Conservation (phyloP, 1,140 invertebrate species). For the Fopius arisanus region DNA sequence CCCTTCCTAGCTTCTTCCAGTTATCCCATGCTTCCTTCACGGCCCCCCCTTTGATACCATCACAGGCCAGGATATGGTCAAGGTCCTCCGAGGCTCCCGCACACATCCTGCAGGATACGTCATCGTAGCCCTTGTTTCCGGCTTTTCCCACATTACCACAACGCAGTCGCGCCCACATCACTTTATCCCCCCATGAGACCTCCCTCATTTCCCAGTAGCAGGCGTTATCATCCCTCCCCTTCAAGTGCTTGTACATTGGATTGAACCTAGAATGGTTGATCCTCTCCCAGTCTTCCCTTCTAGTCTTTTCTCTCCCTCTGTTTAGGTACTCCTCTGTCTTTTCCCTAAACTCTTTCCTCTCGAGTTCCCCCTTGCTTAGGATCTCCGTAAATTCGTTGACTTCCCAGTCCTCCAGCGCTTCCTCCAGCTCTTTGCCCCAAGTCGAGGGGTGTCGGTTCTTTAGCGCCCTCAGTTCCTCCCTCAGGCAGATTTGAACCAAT, state of each 20-base stretch:
- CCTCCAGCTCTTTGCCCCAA: neutral
- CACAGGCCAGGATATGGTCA: no score
- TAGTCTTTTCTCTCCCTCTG: neutral
- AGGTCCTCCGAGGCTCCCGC: no score
- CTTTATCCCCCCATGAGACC: no score
- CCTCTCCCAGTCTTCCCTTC: neutral
- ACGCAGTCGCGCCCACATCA: no score
- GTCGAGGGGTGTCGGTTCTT: slow-evolving; percentile 10
- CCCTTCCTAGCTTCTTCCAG: no score
- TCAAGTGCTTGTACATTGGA: neutral
- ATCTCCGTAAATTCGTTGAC: neutral
- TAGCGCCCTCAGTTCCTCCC: slow-evolving; percentile 2
- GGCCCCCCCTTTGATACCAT: no score
- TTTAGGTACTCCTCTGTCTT: neutral
- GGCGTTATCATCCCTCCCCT: neutral
- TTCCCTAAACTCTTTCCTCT: neutral
- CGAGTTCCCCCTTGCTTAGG: neutral
- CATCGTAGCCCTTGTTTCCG: no score
- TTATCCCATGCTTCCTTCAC: no score
- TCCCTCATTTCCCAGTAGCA: neutral
- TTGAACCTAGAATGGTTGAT: neutral
- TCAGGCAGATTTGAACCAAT: slow-evolving; percentile 4
- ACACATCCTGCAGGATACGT: no score
- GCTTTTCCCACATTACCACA: no score
- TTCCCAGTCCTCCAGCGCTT: neutral